Conservation (phyloP, 2,888 invertebrate genomes). For the Xestia xanthographa region DNA sequence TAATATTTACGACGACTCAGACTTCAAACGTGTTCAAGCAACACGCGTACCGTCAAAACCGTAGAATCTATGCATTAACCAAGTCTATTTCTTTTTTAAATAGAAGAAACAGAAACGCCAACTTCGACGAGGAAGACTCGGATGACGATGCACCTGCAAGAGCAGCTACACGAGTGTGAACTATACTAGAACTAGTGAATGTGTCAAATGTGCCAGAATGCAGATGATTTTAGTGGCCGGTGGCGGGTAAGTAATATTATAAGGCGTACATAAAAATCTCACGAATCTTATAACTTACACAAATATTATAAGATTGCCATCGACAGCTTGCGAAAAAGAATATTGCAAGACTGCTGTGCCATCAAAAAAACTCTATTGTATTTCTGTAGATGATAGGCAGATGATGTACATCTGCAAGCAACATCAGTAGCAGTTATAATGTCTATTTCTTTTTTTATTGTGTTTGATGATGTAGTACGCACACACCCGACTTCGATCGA, state of each 20-base stretch:
- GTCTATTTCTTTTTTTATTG: not conserved
- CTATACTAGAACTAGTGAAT: constrained; percentile 12
- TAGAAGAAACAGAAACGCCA: not conserved
- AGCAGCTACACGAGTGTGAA: not conserved
- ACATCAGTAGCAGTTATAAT: not conserved
- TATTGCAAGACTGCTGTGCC: constrained; percentile 3
- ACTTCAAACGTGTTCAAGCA: not conserved
- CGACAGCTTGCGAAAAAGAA: not conserved
- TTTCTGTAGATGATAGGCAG: not conserved
- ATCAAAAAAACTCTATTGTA: too few relatives aligned
- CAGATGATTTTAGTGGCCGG: constrained; percentile 91
- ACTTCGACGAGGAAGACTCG: not conserved
- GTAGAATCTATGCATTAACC: constrained; percentile 1
- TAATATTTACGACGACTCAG: constrained; percentile 13
- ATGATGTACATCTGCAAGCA: not conserved
- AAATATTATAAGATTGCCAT: not conserved
- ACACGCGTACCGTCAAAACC: not conserved
- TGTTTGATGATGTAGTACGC: not conserved
- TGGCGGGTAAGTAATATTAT: constrained; percentile 77
- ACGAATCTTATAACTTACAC: constrained; percentile 2
- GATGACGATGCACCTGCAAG: rapidly evolving
- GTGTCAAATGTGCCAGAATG: constrained; percentile 78
- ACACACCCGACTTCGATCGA: not conserved
- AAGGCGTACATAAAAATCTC: not conserved
- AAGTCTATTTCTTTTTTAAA: not conserved